Base-by-base conservation (phyloP, 2,797 vertebrate species). In the Mustela erminea region DNA sequence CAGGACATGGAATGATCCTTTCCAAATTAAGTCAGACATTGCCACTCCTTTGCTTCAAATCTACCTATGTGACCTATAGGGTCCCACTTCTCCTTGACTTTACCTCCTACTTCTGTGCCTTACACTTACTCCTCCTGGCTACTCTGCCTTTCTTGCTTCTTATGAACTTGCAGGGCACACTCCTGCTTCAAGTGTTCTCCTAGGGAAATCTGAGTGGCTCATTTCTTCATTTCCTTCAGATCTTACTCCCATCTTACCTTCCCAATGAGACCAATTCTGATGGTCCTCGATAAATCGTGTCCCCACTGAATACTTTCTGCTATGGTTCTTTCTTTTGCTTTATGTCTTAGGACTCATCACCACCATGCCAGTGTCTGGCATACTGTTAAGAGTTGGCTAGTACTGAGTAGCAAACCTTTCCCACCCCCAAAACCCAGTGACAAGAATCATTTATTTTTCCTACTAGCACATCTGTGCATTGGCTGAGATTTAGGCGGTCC, bases 401-500 rank as follows among this genome's bases (percentile, higher is more conserved):
- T 87, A 15, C 32, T 27, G 49, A 83, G 56, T 87, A 84, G 62
- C 68, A 75, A 58, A 60, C 4, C 4, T 60, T 60, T 27, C 21
- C 29, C 23, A 6, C 29, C 14, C 4, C 20, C 23, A 23, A 56
- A 58, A 7, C 29, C 20, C n/a, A 60, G n/a, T 46, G 82, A 43
- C 54, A n/a, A 4, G 18, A 43, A 43, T 70, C 70, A 84, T 41
- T 78, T 80, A 38, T 64, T 93, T 92, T 62, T 83, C 43, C 7
- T 32, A 6, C 7, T 9, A 72, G 54, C 3, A 32, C 38, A 74
- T 46, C 58, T 91, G 32, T 56, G 27, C 35, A 7, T 66, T 10
- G 10, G 56, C 43, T n/a, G 52, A 95, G 29, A n/a, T 41, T 82
- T 21, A 72, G 38, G 35, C 10, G 41, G 32, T n/a, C n/a, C 21